phyloP scores from a whole-genome alignment of 2,113 vertebrate genomes.

The Peromyscus polionotus region DNA sequence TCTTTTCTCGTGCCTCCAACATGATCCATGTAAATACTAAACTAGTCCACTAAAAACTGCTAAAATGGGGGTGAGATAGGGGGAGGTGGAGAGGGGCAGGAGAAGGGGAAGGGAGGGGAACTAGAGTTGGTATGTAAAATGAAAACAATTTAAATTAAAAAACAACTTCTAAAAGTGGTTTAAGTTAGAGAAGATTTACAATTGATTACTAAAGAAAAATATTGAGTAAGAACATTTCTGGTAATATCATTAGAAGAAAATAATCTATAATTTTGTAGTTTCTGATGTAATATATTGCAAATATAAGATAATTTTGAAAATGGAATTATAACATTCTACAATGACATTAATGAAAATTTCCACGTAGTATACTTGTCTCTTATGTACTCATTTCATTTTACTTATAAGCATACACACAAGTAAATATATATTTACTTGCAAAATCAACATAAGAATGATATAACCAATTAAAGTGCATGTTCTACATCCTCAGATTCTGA shows the following conservation, averaged over 20 bases:
- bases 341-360: not conserved
- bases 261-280: not conserved
- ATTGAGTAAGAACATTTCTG: not conserved
- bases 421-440: not conserved
- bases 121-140: no score
- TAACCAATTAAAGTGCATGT: not conserved
- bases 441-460: not conserved
- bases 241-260: not conserved
- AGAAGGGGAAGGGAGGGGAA: no score
- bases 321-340: not conserved
- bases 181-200: not conserved
- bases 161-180: not conserved
- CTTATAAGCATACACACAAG: not conserved
- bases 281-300: not conserved
- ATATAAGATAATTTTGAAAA: slow-evolving; percentile 11
- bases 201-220: not conserved
- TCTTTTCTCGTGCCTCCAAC: not conserved
- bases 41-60: not conserved
- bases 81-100: no score
- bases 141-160: no score
- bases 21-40: not conserved
- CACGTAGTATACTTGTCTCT: not conserved
- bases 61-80: not conserved
- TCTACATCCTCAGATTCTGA: not conserved
- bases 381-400: not conserved